Conservation (phyloP, 2,797 vertebrate genomes). For the Glossophaga mutica region DNA sequence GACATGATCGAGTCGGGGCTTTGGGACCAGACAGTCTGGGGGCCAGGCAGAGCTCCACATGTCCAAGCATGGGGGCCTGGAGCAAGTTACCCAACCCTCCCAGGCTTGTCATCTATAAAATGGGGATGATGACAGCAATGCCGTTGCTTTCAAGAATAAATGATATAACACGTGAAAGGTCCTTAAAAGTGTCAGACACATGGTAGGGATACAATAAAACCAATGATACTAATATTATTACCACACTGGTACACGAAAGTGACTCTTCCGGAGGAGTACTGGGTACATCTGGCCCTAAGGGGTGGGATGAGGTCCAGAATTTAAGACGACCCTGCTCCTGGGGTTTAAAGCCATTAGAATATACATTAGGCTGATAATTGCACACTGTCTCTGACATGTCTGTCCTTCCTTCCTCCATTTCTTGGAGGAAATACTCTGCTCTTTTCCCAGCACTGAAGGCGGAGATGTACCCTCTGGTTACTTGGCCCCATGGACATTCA, state of each 20-base stretch:
- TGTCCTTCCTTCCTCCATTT: background rate
- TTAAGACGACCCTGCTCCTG: accelerated
- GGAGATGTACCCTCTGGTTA: background rate
- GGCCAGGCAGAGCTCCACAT: accelerated
- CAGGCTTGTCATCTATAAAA: background rate
- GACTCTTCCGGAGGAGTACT: no score
- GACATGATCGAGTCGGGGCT: accelerated
- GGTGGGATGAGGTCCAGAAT: no score
- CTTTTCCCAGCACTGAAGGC: background rate
- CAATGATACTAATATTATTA: no score
- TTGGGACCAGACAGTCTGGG: background rate
- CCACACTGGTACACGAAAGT: no score
- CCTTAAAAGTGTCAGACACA: no score
- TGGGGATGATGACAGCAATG: no score
- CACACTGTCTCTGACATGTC: accelerated
- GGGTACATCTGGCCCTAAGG: background rate
- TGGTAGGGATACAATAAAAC: no score
- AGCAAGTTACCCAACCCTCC: background rate
- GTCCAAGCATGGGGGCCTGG: background rate
- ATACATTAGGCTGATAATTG: background rate
- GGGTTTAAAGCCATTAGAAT: background rate
- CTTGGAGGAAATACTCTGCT: background rate
- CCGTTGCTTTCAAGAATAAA: no score
- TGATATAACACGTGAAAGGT: no score
- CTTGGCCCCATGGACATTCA: background rate